phyloP scores from a whole-genome alignment of 2,113 vertebrate species.

The Oryctolagus cuniculus region DNA sequence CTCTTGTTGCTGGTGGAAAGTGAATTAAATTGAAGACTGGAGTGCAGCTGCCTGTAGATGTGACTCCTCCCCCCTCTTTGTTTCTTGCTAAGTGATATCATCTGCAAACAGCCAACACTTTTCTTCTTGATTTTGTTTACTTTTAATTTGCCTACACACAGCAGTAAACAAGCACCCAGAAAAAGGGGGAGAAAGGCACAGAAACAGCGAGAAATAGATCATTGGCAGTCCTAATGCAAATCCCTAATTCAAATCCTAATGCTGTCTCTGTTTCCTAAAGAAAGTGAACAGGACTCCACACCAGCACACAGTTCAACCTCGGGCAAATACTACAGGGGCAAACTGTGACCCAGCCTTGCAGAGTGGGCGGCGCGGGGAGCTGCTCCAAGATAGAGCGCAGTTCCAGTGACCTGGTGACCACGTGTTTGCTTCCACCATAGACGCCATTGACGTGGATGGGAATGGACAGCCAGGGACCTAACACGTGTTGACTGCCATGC shows the following conservation, averaged over 20 bases:
- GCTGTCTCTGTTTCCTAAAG: background rate
- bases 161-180: constrained; percentile 46
- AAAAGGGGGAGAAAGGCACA: constrained; percentile 51
- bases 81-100: background rate
- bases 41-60: background rate
- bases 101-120: background rate
- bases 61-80: background rate
- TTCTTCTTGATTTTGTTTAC: constrained; percentile 53
- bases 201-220: constrained; percentile 61
- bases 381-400: background rate
- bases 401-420: background rate
- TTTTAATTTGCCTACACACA: constrained; percentile 47
- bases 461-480: background rate
- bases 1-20: constrained; percentile 24
- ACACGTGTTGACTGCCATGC: background rate
- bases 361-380: fast-evolving
- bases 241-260: background rate
- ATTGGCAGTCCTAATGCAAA: background rate
- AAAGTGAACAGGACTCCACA: background rate
- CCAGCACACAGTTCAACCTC: background rate
- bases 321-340: background rate
- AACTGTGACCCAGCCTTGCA: background rate
- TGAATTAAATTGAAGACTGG: constrained; percentile 65
- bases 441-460: background rate
- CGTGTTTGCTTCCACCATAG: background rate